These are phyloP conservation scores for Zoanthus sansibaricus DNA, from an alignment of 92 coral and sea anemone genomes.

Conservation along the genomic window DNA sequence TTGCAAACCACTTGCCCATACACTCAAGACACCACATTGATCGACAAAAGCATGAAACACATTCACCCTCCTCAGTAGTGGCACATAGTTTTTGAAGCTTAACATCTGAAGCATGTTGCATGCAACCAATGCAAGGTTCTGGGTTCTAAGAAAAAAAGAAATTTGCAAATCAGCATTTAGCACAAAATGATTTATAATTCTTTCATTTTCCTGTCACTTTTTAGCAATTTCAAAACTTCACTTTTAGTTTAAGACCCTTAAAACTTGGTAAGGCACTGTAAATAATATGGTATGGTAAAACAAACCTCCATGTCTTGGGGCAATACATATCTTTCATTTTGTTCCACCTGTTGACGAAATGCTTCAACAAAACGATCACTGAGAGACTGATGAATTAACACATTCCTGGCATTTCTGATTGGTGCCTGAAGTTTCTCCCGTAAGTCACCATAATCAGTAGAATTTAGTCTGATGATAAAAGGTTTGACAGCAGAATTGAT, in stretches of 20 bases:
- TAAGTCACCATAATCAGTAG: constrained; percentile 92
- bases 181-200: background rate
- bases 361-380: constrained; percentile 97
- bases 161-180: background rate
- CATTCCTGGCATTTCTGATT: constrained; percentile 95
- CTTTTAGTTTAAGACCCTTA: too few species aligned
- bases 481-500: constrained; percentile 92
- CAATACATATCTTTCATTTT: constrained; percentile 76
- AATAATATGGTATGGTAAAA: too few species aligned
- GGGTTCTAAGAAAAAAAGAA: constrained; percentile 63
- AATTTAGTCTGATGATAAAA: constrained; percentile 87
- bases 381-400: constrained; percentile 93
- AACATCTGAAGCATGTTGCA: constrained; percentile 89
- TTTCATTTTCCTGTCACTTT: too few species aligned
- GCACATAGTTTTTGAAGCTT: constrained; percentile 94
- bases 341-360: constrained; percentile 88
- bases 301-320: constrained; percentile 79
- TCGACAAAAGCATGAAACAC: constrained; percentile 91
- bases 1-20: constrained; percentile 99
- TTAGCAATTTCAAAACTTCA: too few species aligned
- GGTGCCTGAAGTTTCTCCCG: constrained; percentile 95
- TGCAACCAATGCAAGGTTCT: constrained; percentile 96
- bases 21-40: constrained; percentile 99
- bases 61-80: constrained; percentile 81
- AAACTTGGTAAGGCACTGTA: too few species aligned